These are phyloP conservation scores for crab-eating macaque (Macaca fascicularis) DNA, from an alignment of 2,113 vertebrate species.

Conservation along the genomic window T2T-MFA8v1.1 NC_088390.1:34269001-34269500, in stretches of 20 bases:
- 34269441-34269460: background rate
- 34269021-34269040: slow-evolving; percentile 27
- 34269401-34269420: background rate
- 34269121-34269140: background rate
- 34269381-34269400: background rate
- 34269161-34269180: background rate
- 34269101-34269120: slow-evolving; percentile 1
- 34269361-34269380: background rate
- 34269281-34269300: background rate
- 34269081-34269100: background rate
- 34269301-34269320: background rate
- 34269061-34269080: background rate
- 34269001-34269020: background rate
- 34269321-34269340: background rate
- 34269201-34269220: background rate
- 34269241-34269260: background rate
- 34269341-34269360: background rate
- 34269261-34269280: background rate
- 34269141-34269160: background rate
- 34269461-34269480: background rate
- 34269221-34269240: background rate
- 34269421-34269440: background rate
- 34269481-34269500: background rate
- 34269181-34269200: background rate
- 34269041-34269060: background rate